phyloP scores from a whole-genome alignment of 2,888 invertebrate species.

The Anarsia innoxiella region DNA sequence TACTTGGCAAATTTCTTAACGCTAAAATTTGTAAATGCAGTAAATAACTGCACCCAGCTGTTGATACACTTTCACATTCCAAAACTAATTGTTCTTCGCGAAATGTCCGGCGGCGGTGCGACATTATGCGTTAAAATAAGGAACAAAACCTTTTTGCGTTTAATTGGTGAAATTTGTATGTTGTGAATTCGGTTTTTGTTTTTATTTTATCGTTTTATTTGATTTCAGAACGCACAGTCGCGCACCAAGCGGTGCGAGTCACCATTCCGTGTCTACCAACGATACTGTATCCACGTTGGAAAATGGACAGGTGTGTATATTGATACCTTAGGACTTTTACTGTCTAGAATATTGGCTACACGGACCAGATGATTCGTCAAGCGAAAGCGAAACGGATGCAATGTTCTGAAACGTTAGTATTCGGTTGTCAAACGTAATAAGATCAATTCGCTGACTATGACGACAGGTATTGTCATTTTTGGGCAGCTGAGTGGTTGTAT shows the following conservation, averaged over 20 bases:
- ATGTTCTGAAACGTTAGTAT: too few relatives aligned
- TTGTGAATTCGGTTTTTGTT: not conserved
- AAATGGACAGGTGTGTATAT: slow-evolving; percentile 64
- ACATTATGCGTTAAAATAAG: not conserved
- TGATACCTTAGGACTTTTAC: too few relatives aligned
- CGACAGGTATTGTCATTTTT: too few relatives aligned
- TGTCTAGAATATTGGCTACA: too few relatives aligned
- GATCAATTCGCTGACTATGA: too few relatives aligned
- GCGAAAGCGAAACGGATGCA: too few relatives aligned
- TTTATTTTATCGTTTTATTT: slow-evolving; percentile 4
- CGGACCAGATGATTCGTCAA: too few relatives aligned
- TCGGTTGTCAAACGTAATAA: too few relatives aligned
- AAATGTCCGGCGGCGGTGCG: too few relatives aligned
- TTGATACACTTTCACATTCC: not conserved
- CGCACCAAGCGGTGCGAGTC: slow-evolving; percentile 68
- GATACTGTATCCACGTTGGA: slow-evolving; percentile 66
- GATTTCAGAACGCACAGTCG: slow-evolving; percentile 61
- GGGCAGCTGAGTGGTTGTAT: too few relatives aligned
- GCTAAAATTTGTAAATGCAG: too few relatives aligned
- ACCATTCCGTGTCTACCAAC: slow-evolving; percentile 64
- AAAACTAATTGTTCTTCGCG: not conserved
- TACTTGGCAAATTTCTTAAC: too few relatives aligned
- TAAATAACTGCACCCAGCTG: not conserved
- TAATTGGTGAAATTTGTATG: not conserved
- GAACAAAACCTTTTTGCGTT: not conserved